Evolutionary conservation across 2,888 invertebrate species (phyloP).

Genomic region (Dermolepida albohirtum): DNA sequence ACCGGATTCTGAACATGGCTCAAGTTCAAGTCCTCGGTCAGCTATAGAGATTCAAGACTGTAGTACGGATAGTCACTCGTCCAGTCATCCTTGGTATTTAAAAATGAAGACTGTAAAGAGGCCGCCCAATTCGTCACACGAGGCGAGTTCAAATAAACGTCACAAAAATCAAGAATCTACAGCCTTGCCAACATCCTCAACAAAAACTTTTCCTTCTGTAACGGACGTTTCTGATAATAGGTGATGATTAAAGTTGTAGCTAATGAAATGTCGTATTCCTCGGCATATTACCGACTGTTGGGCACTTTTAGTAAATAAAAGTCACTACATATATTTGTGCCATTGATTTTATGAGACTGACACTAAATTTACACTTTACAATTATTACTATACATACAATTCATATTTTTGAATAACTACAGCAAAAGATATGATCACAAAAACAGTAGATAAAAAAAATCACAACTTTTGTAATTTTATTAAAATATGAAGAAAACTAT

Average conservation of each 20-base stretch:
- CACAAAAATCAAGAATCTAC: slow-evolving; percentile 49
- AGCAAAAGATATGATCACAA: slow-evolving; percentile 34
- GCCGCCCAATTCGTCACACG: slow-evolving; percentile 55
- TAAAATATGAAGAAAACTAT: slow-evolving; percentile 22
- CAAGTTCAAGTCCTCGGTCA: slow-evolving; percentile 52
- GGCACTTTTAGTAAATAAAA: slow-evolving; percentile 43
- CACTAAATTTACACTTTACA: slow-evolving; percentile 43
- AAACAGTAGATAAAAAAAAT: slow-evolving; percentile 7
- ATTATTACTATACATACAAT: slow-evolving; percentile 39
- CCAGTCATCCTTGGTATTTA: slow-evolving; percentile 50
- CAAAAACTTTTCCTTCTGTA: slow-evolving; percentile 27
- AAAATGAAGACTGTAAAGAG: slow-evolving; percentile 56
- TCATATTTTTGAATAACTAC: slow-evolving; percentile 39
- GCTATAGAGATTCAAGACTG: slow-evolving; percentile 61
- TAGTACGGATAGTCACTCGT: slow-evolving; percentile 46
- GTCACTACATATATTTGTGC: slow-evolving; percentile 48
- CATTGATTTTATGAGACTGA: slow-evolving; percentile 54
- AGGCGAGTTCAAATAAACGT: slow-evolving; percentile 54
- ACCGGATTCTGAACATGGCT: slow-evolving; percentile 56
- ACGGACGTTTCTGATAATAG: slow-evolving; percentile 41
- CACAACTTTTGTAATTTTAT: slow-evolving; percentile 21
- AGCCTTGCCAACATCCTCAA: slow-evolving; percentile 28
- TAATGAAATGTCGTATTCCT: slow-evolving; percentile 28
- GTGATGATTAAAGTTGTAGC: slow-evolving; percentile 39
- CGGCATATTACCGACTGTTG: slow-evolving; percentile 39